Conservation (phyloP, 2,888 invertebrate species). For the Clitarchus hookeri region DNA sequence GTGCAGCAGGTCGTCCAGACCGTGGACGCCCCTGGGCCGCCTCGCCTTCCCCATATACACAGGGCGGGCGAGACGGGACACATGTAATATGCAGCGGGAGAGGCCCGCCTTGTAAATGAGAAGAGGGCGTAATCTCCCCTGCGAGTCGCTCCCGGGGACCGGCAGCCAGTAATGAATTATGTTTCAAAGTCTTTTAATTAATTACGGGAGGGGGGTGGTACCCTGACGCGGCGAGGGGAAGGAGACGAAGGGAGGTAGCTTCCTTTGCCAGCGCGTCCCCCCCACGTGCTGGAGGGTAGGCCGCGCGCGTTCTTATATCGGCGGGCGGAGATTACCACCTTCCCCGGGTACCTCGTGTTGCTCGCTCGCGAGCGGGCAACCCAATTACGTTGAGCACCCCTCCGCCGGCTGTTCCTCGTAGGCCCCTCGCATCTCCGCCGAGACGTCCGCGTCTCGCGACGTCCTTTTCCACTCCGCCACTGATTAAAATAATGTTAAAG, state of each 20-base stretch:
- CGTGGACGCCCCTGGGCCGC: not conserved
- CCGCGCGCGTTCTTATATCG: not conserved
- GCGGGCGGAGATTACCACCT: not conserved
- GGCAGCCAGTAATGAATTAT: constrained; percentile 38
- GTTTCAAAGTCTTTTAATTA: constrained; percentile 42
- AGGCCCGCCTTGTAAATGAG: constrained; percentile 29
- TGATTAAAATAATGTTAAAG: too few species aligned
- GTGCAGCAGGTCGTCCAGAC: too few species aligned
- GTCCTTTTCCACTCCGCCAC: too few species aligned
- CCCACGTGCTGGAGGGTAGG: not conserved
- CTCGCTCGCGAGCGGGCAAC: not conserved
- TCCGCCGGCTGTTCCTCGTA: not conserved
- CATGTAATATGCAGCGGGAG: constrained; percentile 27
- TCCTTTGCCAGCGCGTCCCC: not conserved
- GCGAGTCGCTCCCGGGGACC: not conserved
- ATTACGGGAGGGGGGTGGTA: constrained; percentile 31
- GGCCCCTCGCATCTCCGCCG: too few species aligned
- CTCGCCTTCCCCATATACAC: not conserved
- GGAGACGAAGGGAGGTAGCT: not conserved
- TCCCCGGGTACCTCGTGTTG: not conserved
- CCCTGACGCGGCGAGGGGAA: not conserved
- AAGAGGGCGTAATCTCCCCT: not conserved
- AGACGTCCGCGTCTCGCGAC: too few species aligned
- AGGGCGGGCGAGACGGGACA: not conserved
- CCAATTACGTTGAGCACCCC: not conserved